Percentiles rank a stretch among this genome's conserved stretches.
These are phyloP conservation scores for Oedothorax gibbosus DNA, from an alignment of 1,140 invertebrate genomes.

Conservation along the genomic window DNA sequence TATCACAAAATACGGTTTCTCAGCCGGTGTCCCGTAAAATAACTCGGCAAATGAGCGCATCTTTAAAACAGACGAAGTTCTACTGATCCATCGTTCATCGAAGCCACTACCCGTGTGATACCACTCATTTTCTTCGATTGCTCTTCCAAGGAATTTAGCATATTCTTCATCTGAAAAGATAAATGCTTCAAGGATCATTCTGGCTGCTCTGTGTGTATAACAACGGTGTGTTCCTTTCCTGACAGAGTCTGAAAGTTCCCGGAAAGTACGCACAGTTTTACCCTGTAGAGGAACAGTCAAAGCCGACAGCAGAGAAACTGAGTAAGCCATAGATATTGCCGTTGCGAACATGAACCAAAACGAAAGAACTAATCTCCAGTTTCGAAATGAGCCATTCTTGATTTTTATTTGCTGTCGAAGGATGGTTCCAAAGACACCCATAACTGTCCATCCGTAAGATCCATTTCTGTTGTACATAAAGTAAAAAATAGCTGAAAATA, in stretches of 20 bases:
- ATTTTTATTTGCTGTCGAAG: not conserved
- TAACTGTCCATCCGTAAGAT: not conserved
- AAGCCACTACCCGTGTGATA: not conserved
- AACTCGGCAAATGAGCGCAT: not conserved
- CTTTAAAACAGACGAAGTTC: conserved; percentile 7
- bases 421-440: not conserved
- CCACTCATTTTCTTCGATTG: not conserved
- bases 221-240: not conserved
- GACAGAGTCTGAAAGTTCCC: not conserved
- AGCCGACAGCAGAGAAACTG: not conserved
- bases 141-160: not conserved
- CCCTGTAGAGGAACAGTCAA: conserved; percentile 16
- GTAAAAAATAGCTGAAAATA: not conserved
- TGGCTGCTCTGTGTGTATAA: not conserved
- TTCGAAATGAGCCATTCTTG: not conserved
- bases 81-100: not conserved
- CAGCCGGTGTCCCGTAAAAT: not conserved
- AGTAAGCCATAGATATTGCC: conserved; percentile 4
- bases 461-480: too few relatives aligned
- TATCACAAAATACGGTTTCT: not conserved
- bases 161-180: not conserved
- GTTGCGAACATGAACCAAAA: conserved; percentile 4
- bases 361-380: not conserved
- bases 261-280: not conserved
- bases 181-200: not conserved